Evolutionary conservation across 2,113 vertebrate genomes (phyloP).

Genomic region (Spea bombifrons): DNA sequence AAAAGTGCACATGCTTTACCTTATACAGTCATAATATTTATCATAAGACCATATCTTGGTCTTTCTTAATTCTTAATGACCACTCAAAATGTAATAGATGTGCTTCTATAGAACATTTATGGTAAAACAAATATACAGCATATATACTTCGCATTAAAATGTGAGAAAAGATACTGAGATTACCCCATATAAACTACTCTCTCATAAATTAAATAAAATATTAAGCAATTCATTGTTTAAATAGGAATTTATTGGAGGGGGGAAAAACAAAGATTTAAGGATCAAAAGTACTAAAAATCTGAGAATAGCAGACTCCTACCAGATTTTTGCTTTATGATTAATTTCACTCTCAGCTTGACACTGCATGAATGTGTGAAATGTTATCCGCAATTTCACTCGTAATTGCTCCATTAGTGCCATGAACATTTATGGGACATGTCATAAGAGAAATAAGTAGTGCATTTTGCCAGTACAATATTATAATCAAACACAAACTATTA

Average conservation of each 20-base stretch:
- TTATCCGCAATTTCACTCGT: background rate
- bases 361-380: background rate
- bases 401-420: conserved; percentile 2
- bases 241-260: background rate
- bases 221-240: background rate
- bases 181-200: too few relatives aligned
- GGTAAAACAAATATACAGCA: too few relatives aligned
- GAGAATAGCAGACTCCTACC: background rate
- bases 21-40: too few relatives aligned
- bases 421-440: background rate
- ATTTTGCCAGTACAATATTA: background rate
- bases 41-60: too few relatives aligned
- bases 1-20: too few relatives aligned
- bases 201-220: background rate
- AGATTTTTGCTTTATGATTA: background rate
- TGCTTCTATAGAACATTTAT: too few relatives aligned
- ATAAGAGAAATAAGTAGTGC: background rate
- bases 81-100: too few relatives aligned
- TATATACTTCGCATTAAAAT: too few relatives aligned
- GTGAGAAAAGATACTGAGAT: too few relatives aligned
- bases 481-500: background rate
- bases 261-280: background rate
- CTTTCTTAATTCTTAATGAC: too few relatives aligned
- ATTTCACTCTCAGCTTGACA: conserved; percentile 1
- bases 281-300: background rate